Conservation (phyloP, 2,113 vertebrate genomes). For the Casuarius casuarius region DNA sequence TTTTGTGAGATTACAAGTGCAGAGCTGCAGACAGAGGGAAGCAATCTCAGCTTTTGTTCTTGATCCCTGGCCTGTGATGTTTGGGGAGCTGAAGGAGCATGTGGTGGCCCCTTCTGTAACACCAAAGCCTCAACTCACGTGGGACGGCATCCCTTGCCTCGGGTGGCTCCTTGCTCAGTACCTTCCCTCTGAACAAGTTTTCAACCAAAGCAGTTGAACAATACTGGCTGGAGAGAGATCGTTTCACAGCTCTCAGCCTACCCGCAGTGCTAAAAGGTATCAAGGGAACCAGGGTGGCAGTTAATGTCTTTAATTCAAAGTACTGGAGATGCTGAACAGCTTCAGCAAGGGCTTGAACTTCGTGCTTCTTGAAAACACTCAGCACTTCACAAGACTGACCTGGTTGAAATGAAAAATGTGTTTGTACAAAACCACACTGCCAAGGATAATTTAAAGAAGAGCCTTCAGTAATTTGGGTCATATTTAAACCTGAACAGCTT, state of each 20-base stretch:
- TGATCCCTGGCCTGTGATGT: too few relatives aligned
- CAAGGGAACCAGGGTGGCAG: not conserved
- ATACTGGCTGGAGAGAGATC: not conserved
- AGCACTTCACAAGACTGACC: not conserved
- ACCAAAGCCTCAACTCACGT: not conserved
- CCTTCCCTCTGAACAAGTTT: not conserved
- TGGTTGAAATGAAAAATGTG: not conserved
- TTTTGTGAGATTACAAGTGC: not conserved
- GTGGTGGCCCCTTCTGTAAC: not conserved
- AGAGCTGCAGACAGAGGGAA: not conserved
- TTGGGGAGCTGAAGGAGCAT: not conserved
- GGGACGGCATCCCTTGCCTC: not conserved
- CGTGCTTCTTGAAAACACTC: not conserved
- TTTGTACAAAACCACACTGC: not conserved
- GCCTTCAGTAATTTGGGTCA: not conserved
- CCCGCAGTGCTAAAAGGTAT: not conserved
- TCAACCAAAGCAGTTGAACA: not conserved
- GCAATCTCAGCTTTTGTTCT: not conserved
- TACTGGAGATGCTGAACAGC: not conserved
- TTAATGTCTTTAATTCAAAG: not conserved
- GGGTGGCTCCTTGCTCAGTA: not conserved
- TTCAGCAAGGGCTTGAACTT: not conserved
- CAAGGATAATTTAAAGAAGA: not conserved
- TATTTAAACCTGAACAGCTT: not conserved
- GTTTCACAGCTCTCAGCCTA: not conserved